Evolutionary conservation across 2,797 vertebrate species (phyloP), one percentile per base, ranked within the genome.

Genomic region (Crocodylus rhombifer): DNA sequence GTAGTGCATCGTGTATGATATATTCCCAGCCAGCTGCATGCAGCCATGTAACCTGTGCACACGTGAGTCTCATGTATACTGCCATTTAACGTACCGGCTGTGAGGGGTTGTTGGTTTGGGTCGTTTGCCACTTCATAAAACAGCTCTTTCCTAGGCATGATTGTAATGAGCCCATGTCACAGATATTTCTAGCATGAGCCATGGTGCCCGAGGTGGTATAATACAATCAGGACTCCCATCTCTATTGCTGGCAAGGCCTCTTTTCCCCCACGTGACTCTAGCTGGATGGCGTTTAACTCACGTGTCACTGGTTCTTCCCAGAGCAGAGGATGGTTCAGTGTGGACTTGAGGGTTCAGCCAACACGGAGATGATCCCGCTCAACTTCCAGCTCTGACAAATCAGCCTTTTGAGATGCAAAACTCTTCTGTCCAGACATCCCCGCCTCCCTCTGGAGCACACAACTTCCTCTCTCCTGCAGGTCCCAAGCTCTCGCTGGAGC

Each of bases 401-500:
- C 80, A 28, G 51, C 64, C 14, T 64, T 0, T 63, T 86, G 30
- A 10, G 67, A 9, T 13, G 33, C 1, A 6, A 82, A 13, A 64
- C 2, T 0, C 0, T 30, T 78, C 42, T 15, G 33, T 67, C 81
- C 33, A 8, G 25, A 4, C 71, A 5, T 16, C 76, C 26, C 33
- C 18, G 0, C 13, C 0, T 0, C 12, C 3, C 10, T 28, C n/a
- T 17, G 26, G 0, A 56, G 58, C 42, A 4, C 0, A 0, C 14
- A 36, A 82, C 55, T 71, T 14, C 62, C 90, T 13, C 71, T 58
- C 80, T 65, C 84, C 25, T 14, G 10, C 83, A 99, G 99, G 96
- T 69, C 96, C 88, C 83, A 97, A 88, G 55, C 63, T 97, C 93
- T 97, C 97, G 1, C 30, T 69, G 6, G 98, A 99, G 86, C 98